phyloP scores from a whole-genome alignment of 2,888 invertebrate species.

The Alloplasta piceator region DNA sequence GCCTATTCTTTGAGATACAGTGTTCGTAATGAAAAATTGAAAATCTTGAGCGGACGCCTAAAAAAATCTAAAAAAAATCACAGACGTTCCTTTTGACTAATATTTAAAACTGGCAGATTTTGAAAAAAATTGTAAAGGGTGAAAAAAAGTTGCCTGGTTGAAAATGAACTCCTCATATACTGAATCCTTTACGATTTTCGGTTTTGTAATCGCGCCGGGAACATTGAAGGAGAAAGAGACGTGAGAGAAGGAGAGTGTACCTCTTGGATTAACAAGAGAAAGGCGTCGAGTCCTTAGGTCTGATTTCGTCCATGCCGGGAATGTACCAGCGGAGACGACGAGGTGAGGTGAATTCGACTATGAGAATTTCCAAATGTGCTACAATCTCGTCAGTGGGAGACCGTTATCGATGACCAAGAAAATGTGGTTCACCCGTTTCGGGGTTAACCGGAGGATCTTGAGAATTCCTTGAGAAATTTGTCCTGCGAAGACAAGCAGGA shows the following conservation, averaged over 20 bases:
- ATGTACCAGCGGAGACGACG: conserved; percentile 22
- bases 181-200: conserved; percentile 52
- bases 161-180: too few species aligned
- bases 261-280: conserved; percentile 58
- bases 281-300: conserved; percentile 42
- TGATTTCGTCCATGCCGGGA: neutral
- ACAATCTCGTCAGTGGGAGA: conserved; percentile 56
- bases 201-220: neutral
- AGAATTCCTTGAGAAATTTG: conserved; percentile 17
- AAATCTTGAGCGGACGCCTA: too few species aligned
- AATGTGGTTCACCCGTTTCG: conserved; percentile 15
- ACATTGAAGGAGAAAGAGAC: neutral
- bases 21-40: too few species aligned
- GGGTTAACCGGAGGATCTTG: conserved; percentile 34
- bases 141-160: too few species aligned
- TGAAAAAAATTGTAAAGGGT: too few species aligned
- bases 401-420: conserved; percentile 47
- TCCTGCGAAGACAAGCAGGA: too few species aligned
- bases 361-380: conserved; percentile 42
- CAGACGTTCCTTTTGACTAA: too few species aligned
- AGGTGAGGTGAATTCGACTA: conserved; percentile 5
- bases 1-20: too few species aligned
- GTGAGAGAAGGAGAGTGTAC: neutral
- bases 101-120: too few species aligned
- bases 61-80: too few species aligned